Percentiles rank a stretch among this genome's conserved stretches.
These are phyloP conservation scores for Beaufortia kweichowensis DNA, from an alignment of 2,113 vertebrate species.

Conservation along the genomic window DNA sequence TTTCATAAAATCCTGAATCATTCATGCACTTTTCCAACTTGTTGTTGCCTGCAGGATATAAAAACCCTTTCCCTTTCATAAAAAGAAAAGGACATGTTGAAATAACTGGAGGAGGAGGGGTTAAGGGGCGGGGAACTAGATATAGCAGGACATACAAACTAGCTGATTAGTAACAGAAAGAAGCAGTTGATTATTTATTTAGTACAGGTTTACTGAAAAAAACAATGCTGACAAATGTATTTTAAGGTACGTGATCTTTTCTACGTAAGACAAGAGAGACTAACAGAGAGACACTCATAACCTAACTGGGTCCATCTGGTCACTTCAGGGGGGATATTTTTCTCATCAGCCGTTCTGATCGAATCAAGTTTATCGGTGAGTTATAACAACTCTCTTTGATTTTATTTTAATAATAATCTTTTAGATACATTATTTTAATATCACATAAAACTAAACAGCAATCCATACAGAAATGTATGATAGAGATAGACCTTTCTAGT, in stretches of 20 bases:
- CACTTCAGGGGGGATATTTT: not conserved
- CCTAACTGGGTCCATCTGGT: conserved; percentile 18
- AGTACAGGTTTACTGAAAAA: not conserved
- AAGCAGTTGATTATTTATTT: not conserved
- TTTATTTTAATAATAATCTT: not conserved
- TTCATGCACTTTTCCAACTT: conserved; percentile 26
- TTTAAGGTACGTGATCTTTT: not conserved
- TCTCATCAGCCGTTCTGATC: not conserved
- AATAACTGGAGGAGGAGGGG: conserved; percentile 7
- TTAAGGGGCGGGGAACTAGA: not conserved
- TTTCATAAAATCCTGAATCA: conserved; percentile 28
- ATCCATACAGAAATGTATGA: no score
- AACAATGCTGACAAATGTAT: no score
- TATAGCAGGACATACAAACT: not conserved
- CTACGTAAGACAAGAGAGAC: not conserved
- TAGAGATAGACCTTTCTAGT: no score
- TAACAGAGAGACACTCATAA: not conserved
- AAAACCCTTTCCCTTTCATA: conserved; percentile 47
- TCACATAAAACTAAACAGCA: no score
- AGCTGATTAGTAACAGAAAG: conserved; percentile 7
- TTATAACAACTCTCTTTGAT: not conserved
- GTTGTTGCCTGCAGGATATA: conserved; percentile 58
- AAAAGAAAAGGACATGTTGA: conserved; percentile 15
- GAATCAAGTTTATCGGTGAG: conserved; percentile 27
- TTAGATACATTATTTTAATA: no score